A percentile compares a stretch with the other conserved stretches of the same genome.
Evolutionary conservation across 2,797 vertebrate genomes (phyloP).

Genomic region (Zenarchopterus dispar): DNA sequence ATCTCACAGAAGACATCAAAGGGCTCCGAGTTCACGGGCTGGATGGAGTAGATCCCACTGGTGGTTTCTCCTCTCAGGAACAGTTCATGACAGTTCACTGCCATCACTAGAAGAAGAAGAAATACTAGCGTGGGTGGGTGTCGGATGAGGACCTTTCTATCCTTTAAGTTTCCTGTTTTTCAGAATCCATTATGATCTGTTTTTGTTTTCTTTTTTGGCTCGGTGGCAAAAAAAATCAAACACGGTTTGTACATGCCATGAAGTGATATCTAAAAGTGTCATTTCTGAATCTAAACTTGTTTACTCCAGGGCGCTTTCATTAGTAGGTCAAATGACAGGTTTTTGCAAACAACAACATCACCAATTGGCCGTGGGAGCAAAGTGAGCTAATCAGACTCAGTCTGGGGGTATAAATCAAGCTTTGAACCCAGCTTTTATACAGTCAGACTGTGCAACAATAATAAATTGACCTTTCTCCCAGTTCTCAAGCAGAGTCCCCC

Average conservation of each 20-base stretch:
- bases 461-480: conserved; percentile 85
- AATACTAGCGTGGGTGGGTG: not conserved
- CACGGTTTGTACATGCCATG: too few species aligned
- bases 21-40: conserved; percentile 82
- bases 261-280: not conserved
- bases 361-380: conserved; percentile 1
- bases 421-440: not conserved
- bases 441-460: conserved; percentile 17
- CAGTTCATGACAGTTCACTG: conserved; percentile 89
- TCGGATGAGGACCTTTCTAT: too few species aligned
- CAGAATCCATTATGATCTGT: too few species aligned
- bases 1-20: conserved; percentile 92
- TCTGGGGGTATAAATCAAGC: conserved; percentile 31
- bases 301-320: conserved; percentile 12
- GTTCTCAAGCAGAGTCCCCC: conserved; percentile 76
- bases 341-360: conserved; percentile 49
- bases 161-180: too few species aligned
- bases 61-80: conserved; percentile 86
- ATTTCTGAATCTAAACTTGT: conserved; percentile 21
- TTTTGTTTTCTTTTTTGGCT: too few species aligned
- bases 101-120: conserved; percentile 76
- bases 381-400: conserved; percentile 39
- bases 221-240: too few species aligned
- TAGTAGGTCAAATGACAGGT: conserved; percentile 29
- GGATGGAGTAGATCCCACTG: conserved; percentile 89